Conservation (phyloP, 2,888 invertebrate genomes). For the Pachliopta kotzebuea region DNA sequence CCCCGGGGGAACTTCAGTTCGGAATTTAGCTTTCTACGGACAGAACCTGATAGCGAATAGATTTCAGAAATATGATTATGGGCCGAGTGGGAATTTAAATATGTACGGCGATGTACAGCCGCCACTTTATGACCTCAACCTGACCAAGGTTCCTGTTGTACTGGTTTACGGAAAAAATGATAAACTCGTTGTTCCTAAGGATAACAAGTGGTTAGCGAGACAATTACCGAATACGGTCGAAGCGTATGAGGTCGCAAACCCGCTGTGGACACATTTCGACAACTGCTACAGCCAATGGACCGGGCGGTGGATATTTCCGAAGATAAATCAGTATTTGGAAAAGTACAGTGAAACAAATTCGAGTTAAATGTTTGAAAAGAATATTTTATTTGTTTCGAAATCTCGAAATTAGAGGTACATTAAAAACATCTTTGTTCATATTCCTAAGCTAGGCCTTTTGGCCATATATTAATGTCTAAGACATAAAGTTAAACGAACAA, state of each 20-base stretch:
- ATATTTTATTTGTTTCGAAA: too few species aligned
- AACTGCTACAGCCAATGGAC: conserved; percentile 36
- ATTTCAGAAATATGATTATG: conserved; percentile 46
- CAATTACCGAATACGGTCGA: conserved; percentile 40
- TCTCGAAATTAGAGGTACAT: too few species aligned
- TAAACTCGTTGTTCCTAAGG: conserved; percentile 39
- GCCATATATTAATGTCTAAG: too few species aligned
- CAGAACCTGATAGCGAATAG: conserved; percentile 38
- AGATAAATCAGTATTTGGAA: conserved; percentile 21
- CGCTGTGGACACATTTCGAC: conserved; percentile 45
- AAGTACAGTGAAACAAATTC: background rate
- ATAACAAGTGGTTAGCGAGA: conserved; percentile 36
- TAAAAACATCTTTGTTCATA: too few species aligned
- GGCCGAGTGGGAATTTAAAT: conserved; percentile 38
- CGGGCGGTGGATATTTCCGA: conserved; percentile 25
- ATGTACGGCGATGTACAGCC: conserved; percentile 40
- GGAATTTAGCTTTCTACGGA: conserved; percentile 41
- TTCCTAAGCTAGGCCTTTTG: too few species aligned
- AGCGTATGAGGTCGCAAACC: conserved; percentile 24
- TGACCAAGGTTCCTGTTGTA: conserved; percentile 41
- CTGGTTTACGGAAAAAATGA: conserved; percentile 46
- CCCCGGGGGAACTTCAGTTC: conserved; percentile 46
- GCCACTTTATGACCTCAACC: conserved; percentile 45
- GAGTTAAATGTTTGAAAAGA: too few species aligned
- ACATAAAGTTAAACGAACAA: too few species aligned